A percentile compares a stretch with the other conserved stretches of the same genome.
phyloP scores from a whole-genome alignment of 2,797 vertebrate genomes.

The Sebastes hubbsi region DNA sequence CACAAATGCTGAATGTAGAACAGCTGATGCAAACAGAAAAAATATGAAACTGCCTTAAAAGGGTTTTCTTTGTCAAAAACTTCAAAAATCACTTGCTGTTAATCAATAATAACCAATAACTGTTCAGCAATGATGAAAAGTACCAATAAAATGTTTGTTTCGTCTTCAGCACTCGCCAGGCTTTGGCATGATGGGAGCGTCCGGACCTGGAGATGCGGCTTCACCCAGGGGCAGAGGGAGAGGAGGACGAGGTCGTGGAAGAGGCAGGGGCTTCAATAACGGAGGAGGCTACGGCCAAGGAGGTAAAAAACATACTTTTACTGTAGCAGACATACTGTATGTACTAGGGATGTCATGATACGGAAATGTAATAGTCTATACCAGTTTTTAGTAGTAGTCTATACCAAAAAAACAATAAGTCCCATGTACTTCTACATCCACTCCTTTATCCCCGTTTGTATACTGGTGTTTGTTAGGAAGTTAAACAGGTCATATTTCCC shows the following conservation, averaged over 20 bases:
- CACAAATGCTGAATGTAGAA: too few relatives aligned
- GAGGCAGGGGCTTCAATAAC: conserved; percentile 92
- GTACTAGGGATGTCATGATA: not conserved
- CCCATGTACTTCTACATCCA: too few relatives aligned
- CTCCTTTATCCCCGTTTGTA: too few relatives aligned
- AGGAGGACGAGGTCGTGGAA: conserved; percentile 87
- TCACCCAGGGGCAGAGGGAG: conserved; percentile 87
- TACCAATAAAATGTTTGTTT: not conserved
- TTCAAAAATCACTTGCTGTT: not conserved
- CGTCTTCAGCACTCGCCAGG: conserved; percentile 82
- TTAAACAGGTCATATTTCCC: too few relatives aligned
- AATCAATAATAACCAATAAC: not conserved
- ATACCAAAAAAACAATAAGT: too few relatives aligned
- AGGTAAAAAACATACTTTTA: conserved; percentile 63
- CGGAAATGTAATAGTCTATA: too few relatives aligned
- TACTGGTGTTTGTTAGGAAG: too few relatives aligned
- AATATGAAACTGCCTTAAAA: not conserved
- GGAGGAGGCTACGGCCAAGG: conserved; percentile 90
- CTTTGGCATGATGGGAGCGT: conserved; percentile 89
- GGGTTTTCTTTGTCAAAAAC: not conserved
- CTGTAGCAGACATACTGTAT: not conserved
- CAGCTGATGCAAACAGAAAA: not conserved
- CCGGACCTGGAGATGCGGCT: conserved; percentile 65
- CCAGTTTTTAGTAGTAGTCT: too few relatives aligned
- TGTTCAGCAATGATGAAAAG: not conserved